Evolutionary conservation across 2,888 invertebrate species (phyloP).

Genomic region (Apomyelois bistriatella): DNA sequence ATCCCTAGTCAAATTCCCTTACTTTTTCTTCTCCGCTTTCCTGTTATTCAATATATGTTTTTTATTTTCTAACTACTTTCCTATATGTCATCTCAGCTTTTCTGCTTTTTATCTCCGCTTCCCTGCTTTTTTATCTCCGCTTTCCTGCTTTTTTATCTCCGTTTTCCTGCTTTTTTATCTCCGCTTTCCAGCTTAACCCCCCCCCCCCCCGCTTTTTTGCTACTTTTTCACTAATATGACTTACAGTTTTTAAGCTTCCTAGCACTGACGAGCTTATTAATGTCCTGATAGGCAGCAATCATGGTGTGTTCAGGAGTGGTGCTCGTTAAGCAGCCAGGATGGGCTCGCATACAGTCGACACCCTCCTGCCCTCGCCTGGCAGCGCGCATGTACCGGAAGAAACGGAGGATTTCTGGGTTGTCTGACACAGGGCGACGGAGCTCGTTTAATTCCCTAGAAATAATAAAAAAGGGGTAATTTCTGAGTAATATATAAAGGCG

Average conservation of each 20-base stretch:
- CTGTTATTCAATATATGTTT: too few species aligned
- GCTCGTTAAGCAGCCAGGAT: slow-evolving; percentile 82
- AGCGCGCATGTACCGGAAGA: slow-evolving; percentile 94
- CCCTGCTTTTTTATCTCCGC: too few species aligned
- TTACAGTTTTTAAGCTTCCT: slow-evolving; percentile 76
- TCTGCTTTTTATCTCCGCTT: too few species aligned
- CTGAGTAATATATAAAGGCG: too few species aligned
- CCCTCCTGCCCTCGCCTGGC: slow-evolving; percentile 92
- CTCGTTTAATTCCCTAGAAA: slow-evolving; percentile 89
- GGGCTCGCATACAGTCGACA: slow-evolving; percentile 84
- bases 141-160: too few species aligned
- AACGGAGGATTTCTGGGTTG: slow-evolving; percentile 91
- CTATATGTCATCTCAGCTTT: too few species aligned
- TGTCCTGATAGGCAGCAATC: slow-evolving; percentile 92
- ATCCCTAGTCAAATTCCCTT: too few species aligned
- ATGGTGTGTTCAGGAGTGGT: slow-evolving; percentile 87
- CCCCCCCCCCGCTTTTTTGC: too few species aligned
- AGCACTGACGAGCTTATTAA: slow-evolving; percentile 92
- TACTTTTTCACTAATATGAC: background rate
- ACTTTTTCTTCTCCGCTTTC: too few species aligned
- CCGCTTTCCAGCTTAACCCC: too few species aligned
- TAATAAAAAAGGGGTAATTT: background rate
- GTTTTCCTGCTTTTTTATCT: too few species aligned
- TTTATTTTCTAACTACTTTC: too few species aligned
- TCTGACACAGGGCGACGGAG: slow-evolving; percentile 90